A percentile compares a stretch with the other conserved stretches of the same genome.
phyloP scores from a whole-genome alignment of 2,888 invertebrate species.

The Metallyticus violacea region DNA sequence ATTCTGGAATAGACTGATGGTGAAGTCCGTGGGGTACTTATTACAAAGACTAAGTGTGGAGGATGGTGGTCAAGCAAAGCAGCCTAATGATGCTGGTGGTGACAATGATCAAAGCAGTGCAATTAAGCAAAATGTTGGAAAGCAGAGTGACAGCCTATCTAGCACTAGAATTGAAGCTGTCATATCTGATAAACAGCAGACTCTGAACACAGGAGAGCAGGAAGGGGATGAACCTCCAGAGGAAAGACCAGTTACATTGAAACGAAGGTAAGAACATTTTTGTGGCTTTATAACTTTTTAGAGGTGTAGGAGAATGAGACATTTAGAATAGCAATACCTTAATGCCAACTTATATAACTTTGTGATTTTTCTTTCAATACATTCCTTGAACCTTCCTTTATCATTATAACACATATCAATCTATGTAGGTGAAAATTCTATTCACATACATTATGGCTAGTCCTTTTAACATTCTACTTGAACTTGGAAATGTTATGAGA shows the following conservation, averaged over 20 bases:
- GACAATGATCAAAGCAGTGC: constrained; percentile 29
- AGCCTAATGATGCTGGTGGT: constrained; percentile 14
- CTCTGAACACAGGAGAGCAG: constrained; percentile 30
- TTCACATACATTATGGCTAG: too few species aligned
- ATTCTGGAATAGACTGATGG: constrained; percentile 36
- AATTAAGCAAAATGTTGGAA: neutral
- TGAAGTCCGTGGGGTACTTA: constrained; percentile 58
- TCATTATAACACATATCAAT: too few species aligned
- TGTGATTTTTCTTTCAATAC: too few species aligned
- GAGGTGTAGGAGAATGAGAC: too few species aligned
- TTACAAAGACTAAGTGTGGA: constrained; percentile 56
- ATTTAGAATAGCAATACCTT: too few species aligned
- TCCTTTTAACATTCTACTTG: too few species aligned
- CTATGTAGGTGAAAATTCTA: too few species aligned
- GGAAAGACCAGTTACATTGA: constrained; percentile 52
- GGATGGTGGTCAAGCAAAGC: constrained; percentile 33
- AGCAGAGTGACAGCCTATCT: neutral
- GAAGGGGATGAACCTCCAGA: constrained; percentile 55
- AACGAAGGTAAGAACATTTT: constrained; percentile 50
- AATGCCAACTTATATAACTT: too few species aligned
- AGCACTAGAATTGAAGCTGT: neutral
- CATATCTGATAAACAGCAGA: neutral
- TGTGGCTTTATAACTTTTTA: neutral
- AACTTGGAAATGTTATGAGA: too few species aligned
- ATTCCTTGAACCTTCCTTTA: too few species aligned